Base-by-base conservation (phyloP, 2,888 invertebrate species). In the Torymus aiolomorphi region DNA sequence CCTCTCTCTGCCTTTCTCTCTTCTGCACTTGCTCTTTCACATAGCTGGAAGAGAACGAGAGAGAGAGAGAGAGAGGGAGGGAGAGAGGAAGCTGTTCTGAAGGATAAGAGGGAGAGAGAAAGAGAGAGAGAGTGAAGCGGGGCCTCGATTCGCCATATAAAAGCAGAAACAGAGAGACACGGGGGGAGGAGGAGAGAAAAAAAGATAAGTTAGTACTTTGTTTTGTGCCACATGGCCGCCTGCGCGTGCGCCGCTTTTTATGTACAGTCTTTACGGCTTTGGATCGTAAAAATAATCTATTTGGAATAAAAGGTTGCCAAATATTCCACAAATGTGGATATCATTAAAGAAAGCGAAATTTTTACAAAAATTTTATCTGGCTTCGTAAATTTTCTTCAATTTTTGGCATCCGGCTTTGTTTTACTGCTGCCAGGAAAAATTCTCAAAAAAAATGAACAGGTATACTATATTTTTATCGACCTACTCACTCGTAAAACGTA, bases 181-280 rank as follows among this genome's bases (percentile, higher is more conserved):
- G 11, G 70, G 74, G 13, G 63, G 70, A 14, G 67, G 56, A 31
- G 49, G 18, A 73, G 31, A 73, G 72, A 57, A 31, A 61, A 18
- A 54, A 13, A 42, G 56, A 65, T 65, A 73, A 73, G 73, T 73
- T 73, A 73, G 73, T 73, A 20, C 73, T 72, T 72, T 62, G 63
- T 73, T 73, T 73, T 73, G 56, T 73, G 56, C 54, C 56, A 65
- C 49, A 20, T 73, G 65, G 62, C 52, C 20, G 62, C 52, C 20
- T 56, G 56, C 65, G 42, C 56, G 63, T 18, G 56, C 18, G 24
- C 18, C 56, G 14, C 54, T 73, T 73, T 73, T 73, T 73, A 70
- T 42, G 70, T 49, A 69, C 42, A 42, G 42, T 42, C 42, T 42
- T 42, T 42, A 42, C 42, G 5, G 42, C 42, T 42, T 8, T 75